A percentile compares a stretch with the other conserved stretches of the same genome.
These are phyloP conservation scores for Vannuccia rotundouncinata DNA, from an alignment of 2,888 invertebrate species.

Conservation along the genomic window DNA sequence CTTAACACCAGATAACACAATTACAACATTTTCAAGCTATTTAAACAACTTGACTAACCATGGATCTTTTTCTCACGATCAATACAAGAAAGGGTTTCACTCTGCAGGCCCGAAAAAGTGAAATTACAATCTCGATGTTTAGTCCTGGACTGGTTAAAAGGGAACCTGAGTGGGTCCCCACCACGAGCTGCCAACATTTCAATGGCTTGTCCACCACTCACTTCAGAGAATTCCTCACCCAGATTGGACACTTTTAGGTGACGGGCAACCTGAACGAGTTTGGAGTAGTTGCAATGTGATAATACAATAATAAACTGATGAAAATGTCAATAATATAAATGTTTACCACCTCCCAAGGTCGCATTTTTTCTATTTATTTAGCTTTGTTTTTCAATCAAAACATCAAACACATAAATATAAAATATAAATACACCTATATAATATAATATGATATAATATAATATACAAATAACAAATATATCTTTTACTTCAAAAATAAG, in stretches of 20 bases:
- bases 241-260: neutral
- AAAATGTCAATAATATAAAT: too few species aligned
- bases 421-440: too few species aligned
- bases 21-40: neutral
- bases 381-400: too few species aligned
- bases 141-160: conserved; percentile 63
- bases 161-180: conserved; percentile 62
- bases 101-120: conserved; percentile 70
- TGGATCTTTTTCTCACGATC: conserved; percentile 44
- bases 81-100: conserved; percentile 44
- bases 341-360: too few species aligned
- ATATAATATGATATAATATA: too few species aligned
- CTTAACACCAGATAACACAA: too few species aligned
- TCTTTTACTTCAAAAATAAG: too few species aligned
- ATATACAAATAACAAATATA: too few species aligned
- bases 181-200: conserved; percentile 70
- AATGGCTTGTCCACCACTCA: conserved; percentile 77
- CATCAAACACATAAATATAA: too few species aligned
- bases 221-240: conserved; percentile 59
- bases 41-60: conserved; percentile 44
- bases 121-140: conserved; percentile 74
- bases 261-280: neutral
- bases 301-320: too few species aligned
- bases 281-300: too few species aligned
- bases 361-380: too few species aligned